phyloP scores from a whole-genome alignment of 1,140 invertebrate genomes.

The Platorchestia sp. region DNA sequence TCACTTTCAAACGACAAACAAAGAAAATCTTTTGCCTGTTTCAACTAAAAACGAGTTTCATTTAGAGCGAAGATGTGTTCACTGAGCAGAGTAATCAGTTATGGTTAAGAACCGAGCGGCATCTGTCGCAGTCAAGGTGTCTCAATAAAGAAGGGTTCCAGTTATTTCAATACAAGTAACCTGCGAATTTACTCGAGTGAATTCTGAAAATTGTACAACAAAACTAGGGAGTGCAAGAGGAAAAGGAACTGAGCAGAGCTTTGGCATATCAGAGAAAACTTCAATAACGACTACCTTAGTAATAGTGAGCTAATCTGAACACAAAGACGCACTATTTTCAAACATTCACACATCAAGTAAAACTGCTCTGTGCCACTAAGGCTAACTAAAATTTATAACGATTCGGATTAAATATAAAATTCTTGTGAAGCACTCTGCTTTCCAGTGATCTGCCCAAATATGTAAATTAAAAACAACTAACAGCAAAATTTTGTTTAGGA shows the following conservation, averaged over 20 bases:
- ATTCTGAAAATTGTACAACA: background rate
- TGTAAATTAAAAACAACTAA: background rate
- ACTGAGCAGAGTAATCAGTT: no score
- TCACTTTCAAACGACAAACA: no score
- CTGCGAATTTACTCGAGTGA: background rate
- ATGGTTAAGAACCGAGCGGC: no score
- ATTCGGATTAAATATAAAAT: background rate
- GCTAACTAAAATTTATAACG: background rate
- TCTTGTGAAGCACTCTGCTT: background rate
- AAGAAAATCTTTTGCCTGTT: no score
- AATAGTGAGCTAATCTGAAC: constrained; percentile 39
- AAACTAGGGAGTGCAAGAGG: background rate
- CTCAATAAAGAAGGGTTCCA: no score
- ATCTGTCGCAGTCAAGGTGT: no score
- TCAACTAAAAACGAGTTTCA: no score
- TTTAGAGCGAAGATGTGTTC: no score
- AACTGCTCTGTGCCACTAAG: background rate
- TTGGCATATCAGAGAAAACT: constrained; percentile 28
- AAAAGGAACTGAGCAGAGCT: background rate
- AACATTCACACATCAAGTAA: background rate
- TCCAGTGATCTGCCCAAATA: background rate
- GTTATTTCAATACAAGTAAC: no score
- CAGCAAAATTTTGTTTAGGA: background rate
- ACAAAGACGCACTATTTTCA: constrained; percentile 10
- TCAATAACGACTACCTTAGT: background rate